Base-by-base conservation (phyloP, 2,888 invertebrate genomes). In the Hoplodrina ambigua region DNA sequence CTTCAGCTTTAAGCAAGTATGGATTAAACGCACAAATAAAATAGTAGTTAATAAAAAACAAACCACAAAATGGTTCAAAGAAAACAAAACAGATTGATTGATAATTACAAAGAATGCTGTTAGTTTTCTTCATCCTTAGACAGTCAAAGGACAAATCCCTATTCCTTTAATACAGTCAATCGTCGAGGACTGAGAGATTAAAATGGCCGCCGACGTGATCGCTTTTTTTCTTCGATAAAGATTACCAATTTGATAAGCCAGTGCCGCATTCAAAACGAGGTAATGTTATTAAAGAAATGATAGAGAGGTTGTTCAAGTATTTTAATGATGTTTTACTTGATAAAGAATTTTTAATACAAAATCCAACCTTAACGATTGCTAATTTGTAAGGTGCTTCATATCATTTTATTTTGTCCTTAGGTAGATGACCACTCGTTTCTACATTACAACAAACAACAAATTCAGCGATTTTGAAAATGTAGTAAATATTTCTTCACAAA, bases 221-320 rank as follows among this genome's bases (percentile, higher is more conserved):
- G 44, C 1, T 50, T 49, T 56, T 54, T 50, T 62, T 54, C 44
- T 54, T 81, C 30, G 57, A 46, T 65, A 64, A 64, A 81, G 78
- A 78, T 78, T 63, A 6, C 44, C 61, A 62, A 68, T 65, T 61
- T 49, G 65, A 79, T 77, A 66, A 69, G 52, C 19, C n/a, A 33
- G 20, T 44, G 19, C 55, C 53, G 49, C 60, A 56, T 59, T 62
- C 53, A 73, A 58, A 65, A 57, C 15, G 56, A 49, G 44, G 49
- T 54, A 60, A 72, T 53, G n/a, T 59, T 56, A 69, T 72, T 78
- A 57, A 66, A 60, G 68, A 53, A 65, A 62, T 53, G 25, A 63
- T 52, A 17, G 52, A 61, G 67, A 49, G 30, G 17, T 19, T 52
- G 25, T 66, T 72, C 49, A 46, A 78, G 5, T 55, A 25, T 20